Conservation (phyloP, 2,888 invertebrate species). For the Vandiemenella viatica region DNA sequence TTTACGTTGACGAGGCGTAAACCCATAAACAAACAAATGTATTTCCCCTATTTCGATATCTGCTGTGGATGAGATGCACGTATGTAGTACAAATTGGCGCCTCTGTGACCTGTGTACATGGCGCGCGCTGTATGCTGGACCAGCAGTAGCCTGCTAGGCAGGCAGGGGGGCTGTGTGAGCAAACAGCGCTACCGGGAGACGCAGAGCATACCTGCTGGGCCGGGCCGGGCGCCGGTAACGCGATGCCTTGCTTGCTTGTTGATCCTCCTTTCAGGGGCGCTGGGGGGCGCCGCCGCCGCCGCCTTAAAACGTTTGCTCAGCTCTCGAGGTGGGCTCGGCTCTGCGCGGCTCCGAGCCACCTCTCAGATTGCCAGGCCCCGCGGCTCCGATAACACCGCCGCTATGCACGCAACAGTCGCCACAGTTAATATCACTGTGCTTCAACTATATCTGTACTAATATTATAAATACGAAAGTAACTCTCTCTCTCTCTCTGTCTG, state of each 20-base stretch:
- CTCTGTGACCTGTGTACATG: too few relatives aligned
- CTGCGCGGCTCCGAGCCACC: neutral
- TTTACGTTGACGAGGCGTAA: too few relatives aligned
- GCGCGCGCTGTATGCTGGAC: neutral
- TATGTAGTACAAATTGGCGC: too few relatives aligned
- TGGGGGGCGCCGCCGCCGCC: too few relatives aligned
- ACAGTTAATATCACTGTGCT: neutral
- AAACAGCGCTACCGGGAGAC: too few relatives aligned
- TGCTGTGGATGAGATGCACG: too few relatives aligned
- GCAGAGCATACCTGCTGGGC: neutral
- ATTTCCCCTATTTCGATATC: too few relatives aligned
- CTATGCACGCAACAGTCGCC: neutral
- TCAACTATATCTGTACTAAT: too few relatives aligned
- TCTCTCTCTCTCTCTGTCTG: neutral
- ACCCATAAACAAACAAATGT: too few relatives aligned
- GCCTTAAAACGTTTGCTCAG: conserved; percentile 17
- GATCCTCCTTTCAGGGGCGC: conserved; percentile 16
- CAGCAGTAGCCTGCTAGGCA: too few relatives aligned
- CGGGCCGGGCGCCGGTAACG: conserved; percentile 4
- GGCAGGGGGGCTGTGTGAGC: too few relatives aligned
- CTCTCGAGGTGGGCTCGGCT: conserved; percentile 11
- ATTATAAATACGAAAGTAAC: too few relatives aligned
- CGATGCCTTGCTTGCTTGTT: conserved; percentile 14
- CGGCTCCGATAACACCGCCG: neutral
- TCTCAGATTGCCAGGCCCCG: neutral